Percentiles rank a stretch among this genome's conserved stretches.
These are phyloP conservation scores for Samia ricini DNA, from an alignment of 1,140 invertebrate species.

Conservation along the genomic window DNA sequence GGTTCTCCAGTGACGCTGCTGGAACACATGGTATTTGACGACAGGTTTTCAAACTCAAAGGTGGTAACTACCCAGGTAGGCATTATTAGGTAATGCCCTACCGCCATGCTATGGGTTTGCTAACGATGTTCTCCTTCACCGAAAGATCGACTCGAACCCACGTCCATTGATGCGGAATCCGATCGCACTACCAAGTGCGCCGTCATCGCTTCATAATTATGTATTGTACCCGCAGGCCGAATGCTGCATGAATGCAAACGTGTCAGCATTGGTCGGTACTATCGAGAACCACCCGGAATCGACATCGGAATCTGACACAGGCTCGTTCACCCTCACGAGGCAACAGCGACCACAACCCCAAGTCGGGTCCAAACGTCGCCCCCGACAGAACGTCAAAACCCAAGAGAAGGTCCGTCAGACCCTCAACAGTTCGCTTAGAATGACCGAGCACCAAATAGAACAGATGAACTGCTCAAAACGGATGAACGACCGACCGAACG, in stretches of 20 bases:
- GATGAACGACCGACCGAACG: constrained; percentile 30
- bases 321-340: constrained; percentile 59
- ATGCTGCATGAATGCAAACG: constrained; percentile 66
- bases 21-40: too few species aligned
- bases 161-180: too few species aligned
- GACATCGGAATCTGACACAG: constrained; percentile 70
- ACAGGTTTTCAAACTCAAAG: too few species aligned
- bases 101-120: too few species aligned
- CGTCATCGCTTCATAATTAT: background rate
- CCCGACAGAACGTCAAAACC: constrained; percentile 38
- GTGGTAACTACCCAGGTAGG: too few species aligned
- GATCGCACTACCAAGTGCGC: too few species aligned
- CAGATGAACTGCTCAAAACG: constrained; percentile 56
- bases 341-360: constrained; percentile 65
- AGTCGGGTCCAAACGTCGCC: constrained; percentile 59
- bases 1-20: too few species aligned
- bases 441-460: constrained; percentile 63
- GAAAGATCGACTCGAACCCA: too few species aligned
- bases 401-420: constrained; percentile 54
- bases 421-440: constrained; percentile 43
- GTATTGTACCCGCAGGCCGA: constrained; percentile 49
- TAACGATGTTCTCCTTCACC: too few species aligned
- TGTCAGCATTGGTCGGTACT: constrained; percentile 68
- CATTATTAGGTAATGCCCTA: too few species aligned
- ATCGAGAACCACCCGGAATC: constrained; percentile 73